Evolutionary conservation across 2,113 vertebrate genomes (phyloP).

Genomic region (Neodon shergylaensis): DNA sequence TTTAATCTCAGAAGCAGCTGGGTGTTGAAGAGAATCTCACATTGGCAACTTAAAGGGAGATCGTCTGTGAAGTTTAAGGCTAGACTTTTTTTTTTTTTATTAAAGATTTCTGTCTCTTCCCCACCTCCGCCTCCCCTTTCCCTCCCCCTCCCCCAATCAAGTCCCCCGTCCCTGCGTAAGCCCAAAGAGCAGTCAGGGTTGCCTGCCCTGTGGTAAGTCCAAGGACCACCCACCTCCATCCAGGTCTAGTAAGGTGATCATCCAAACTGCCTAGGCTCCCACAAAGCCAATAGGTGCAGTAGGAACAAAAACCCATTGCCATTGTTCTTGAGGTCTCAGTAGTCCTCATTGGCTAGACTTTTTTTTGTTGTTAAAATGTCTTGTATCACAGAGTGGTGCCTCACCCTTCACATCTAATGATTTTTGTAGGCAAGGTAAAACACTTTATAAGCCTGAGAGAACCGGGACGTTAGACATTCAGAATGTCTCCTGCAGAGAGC

Average conservation of each 20-base stretch:
- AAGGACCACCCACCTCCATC: too few relatives aligned
- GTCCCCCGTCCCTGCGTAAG: too few relatives aligned
- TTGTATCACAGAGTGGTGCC: not conserved
- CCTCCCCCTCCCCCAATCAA: too few relatives aligned
- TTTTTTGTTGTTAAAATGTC: not conserved
- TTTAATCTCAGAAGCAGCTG: not conserved
- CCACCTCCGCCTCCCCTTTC: too few relatives aligned
- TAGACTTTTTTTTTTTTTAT: not conserved
- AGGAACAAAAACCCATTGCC: too few relatives aligned
- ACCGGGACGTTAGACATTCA: not conserved
- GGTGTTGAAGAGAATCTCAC: not conserved
- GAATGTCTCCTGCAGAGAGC: not conserved
- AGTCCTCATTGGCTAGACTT: not conserved
- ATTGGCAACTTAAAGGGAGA: not conserved
- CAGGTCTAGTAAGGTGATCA: too few relatives aligned
- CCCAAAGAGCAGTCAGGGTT: too few relatives aligned
- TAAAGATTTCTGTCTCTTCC: too few relatives aligned
- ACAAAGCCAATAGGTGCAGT: too few relatives aligned
- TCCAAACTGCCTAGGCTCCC: too few relatives aligned
- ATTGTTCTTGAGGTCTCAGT: too few relatives aligned
- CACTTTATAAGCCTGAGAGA: not conserved
- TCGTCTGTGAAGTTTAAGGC: not conserved
- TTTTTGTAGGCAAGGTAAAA: conserved; percentile 1
- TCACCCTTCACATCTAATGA: conserved; percentile 31
- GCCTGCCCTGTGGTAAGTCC: too few relatives aligned